A percentile compares a stretch with the other conserved stretches of the same genome.
These are phyloP conservation scores for Andrena praecox DNA, from an alignment of 2,888 invertebrate species.

Conservation along the genomic window DNA sequence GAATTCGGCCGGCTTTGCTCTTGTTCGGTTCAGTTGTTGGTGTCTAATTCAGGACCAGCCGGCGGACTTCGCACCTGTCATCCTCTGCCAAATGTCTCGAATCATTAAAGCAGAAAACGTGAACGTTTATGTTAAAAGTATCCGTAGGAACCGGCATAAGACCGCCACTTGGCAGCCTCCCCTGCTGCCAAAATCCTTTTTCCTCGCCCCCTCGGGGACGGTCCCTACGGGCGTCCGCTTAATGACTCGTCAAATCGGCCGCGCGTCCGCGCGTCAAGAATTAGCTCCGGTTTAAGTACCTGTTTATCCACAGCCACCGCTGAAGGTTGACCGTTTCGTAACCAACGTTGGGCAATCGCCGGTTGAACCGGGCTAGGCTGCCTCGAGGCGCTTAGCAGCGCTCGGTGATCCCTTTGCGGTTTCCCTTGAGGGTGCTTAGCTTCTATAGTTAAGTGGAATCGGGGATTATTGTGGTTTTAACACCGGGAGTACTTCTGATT, in stretches of 20 bases:
- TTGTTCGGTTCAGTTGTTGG: slow-evolving; percentile 35
- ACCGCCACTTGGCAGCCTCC: slow-evolving; percentile 43
- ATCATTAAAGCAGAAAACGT: slow-evolving; percentile 66
- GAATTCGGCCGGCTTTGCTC: slow-evolving; percentile 34
- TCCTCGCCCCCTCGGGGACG: slow-evolving; percentile 1
- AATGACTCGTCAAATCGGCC: slow-evolving; percentile 61
- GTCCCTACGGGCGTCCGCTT: slow-evolving; percentile 38
- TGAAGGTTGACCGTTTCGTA: slow-evolving; percentile 27
- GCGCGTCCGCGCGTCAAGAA: slow-evolving; percentile 30
- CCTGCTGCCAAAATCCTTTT: slow-evolving; percentile 58
- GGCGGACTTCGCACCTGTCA: slow-evolving; percentile 63
- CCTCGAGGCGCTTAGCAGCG: not conserved
- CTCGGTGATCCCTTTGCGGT: not conserved
- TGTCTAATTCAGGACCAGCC: slow-evolving; percentile 63
- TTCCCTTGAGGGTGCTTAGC: too few relatives aligned
- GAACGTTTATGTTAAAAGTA: slow-evolving; percentile 62
- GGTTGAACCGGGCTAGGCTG: not conserved
- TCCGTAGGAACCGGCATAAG: slow-evolving; percentile 51
- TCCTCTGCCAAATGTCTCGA: slow-evolving; percentile 67
- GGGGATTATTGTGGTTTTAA: too few relatives aligned
- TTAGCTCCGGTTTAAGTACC: slow-evolving; percentile 33
- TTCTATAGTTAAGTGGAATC: too few relatives aligned
- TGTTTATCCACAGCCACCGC: slow-evolving; percentile 15
- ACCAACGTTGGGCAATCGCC: slow-evolving; percentile 20
- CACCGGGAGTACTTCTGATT: too few relatives aligned